phyloP scores from a whole-genome alignment of 2,797 vertebrate species.

The Scleropages formosus region DNA sequence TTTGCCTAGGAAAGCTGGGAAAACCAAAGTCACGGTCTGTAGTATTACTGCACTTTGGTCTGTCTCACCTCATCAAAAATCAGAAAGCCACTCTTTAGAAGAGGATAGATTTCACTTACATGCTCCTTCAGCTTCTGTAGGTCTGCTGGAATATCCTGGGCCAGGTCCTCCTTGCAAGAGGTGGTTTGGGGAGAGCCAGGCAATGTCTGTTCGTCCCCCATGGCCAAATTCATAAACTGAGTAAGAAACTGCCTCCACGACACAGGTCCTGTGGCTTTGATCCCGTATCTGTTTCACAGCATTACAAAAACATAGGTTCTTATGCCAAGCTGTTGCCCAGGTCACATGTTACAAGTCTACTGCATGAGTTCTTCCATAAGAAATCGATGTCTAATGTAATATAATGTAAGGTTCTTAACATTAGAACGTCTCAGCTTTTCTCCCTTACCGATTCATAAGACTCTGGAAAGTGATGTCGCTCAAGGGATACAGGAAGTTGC shows the following conservation, averaged over 20 bases:
- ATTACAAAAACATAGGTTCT: neutral
- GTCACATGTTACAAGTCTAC: too few species aligned
- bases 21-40: neutral
- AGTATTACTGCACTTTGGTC: neutral
- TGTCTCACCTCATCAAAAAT: constrained; percentile 51
- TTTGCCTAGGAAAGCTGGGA: neutral
- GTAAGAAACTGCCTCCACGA: constrained; percentile 66
- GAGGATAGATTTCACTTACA: constrained; percentile 44
- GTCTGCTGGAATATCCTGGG: constrained; percentile 24
- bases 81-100: constrained; percentile 61
- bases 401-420: neutral
- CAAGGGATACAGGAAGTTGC: constrained; percentile 67
- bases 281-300: constrained; percentile 52
- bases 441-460: constrained; percentile 66
- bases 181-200: constrained; percentile 30
- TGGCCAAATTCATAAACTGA: constrained; percentile 42
- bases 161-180: neutral
- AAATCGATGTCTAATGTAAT: too few species aligned
- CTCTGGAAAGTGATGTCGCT: constrained; percentile 64
- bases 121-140: constrained; percentile 50
- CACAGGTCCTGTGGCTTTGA: constrained; percentile 54
- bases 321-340: too few species aligned
- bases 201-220: constrained; percentile 29
- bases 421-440: constrained; percentile 30
- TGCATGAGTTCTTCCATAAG: too few species aligned